Percentiles rank a stretch among this genome's conserved stretches.
Conservation (phyloP, 2,797 vertebrate genomes). For the Merluccius polli region DNA sequence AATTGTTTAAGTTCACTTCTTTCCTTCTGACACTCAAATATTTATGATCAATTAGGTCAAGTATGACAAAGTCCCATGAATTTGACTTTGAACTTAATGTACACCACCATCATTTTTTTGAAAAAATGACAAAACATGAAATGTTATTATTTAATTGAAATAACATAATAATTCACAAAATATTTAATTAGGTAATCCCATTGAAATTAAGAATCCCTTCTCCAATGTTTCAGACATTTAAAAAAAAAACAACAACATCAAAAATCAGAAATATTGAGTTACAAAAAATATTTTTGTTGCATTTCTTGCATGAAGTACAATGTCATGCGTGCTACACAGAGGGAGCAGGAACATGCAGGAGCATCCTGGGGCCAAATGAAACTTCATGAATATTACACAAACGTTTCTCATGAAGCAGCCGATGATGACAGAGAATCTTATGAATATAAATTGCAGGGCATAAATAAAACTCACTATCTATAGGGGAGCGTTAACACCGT, state of each 20-base stretch:
- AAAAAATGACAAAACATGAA: neutral
- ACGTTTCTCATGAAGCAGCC: slow-evolving; percentile 44
- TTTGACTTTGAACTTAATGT: neutral
- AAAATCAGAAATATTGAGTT: neutral
- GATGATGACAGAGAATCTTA: slow-evolving; percentile 52
- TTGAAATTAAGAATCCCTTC: neutral
- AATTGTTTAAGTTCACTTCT: too few relatives aligned
- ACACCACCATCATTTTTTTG: neutral
- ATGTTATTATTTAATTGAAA: neutral
- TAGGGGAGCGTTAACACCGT: slow-evolving; percentile 13
- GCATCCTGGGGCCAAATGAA: slow-evolving; percentile 30
- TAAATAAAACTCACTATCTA: slow-evolving; percentile 24
- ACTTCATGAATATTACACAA: slow-evolving; percentile 53
- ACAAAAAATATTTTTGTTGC: too few relatives aligned
- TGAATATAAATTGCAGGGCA: slow-evolving; percentile 57
- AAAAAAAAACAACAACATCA: neutral
- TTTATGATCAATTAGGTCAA: too few relatives aligned
- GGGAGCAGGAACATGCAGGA: slow-evolving; percentile 19
- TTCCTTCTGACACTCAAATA: neutral
- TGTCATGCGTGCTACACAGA: slow-evolving; percentile 36
- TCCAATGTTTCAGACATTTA: too few relatives aligned
- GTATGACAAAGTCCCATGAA: neutral
- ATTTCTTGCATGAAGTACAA: slow-evolving; percentile 3
- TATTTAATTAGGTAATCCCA: neutral
- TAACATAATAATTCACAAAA: neutral